phyloP scores from a whole-genome alignment of 2,797 vertebrate species.

The Coccyzus lansbergi region DNA sequence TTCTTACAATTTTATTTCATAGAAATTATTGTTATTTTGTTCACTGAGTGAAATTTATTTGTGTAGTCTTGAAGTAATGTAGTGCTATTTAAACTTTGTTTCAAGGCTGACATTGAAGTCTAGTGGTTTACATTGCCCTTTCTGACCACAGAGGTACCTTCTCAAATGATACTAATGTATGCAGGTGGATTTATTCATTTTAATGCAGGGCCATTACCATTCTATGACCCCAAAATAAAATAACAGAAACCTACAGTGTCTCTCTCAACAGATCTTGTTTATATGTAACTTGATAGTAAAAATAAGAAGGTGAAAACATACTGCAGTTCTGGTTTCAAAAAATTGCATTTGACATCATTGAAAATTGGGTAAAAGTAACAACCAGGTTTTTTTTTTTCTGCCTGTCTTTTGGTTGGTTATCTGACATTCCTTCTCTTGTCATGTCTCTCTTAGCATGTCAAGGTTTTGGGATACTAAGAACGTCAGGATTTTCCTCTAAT shows the following conservation, averaged over 20 bases:
- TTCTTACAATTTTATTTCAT: not conserved
- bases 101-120: not conserved
- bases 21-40: not conserved
- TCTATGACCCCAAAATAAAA: not conserved
- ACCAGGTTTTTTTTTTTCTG: not conserved
- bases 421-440: not conserved
- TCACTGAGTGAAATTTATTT: not conserved
- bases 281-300: not conserved
- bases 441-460: not conserved
- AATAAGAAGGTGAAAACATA: not conserved
- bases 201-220: not conserved
- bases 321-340: not conserved
- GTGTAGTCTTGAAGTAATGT: not conserved
- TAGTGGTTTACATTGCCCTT: not conserved
- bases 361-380: not conserved
- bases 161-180: fast-evolving
- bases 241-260: not conserved
- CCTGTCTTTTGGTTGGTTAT: not conserved
- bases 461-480: not conserved
- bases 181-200: not conserved
- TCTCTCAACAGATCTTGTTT: not conserved
- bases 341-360: not conserved
- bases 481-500: not conserved
- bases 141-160: not conserved
- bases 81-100: not conserved